These are phyloP conservation scores for Actinia equina DNA, from an alignment of 64 coral and sea anemone species.

Conservation along the genomic window DNA sequence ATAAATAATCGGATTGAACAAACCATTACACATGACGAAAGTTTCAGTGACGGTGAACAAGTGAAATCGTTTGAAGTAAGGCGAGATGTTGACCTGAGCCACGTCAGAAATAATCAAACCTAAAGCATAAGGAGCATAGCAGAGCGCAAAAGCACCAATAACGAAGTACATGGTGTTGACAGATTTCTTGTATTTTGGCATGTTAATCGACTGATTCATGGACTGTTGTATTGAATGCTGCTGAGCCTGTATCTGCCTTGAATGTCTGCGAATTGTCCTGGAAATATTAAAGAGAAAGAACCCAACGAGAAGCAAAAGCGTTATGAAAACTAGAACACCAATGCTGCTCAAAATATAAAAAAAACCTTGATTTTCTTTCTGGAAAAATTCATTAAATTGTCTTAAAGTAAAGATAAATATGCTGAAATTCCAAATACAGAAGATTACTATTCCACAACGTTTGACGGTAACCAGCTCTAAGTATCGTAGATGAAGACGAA, in stretches of 20 bases:
- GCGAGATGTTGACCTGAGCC: not conserved
- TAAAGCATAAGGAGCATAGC: not conserved
- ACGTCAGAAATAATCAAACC: not conserved
- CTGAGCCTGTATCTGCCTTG: not conserved
- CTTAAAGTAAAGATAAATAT: not conserved
- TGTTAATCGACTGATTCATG: not conserved
- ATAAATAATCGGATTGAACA: not conserved
- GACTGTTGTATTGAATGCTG: not conserved
- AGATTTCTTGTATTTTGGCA: constrained; percentile 6
- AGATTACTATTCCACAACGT: not conserved
- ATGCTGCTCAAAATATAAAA: not conserved
- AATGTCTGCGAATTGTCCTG: constrained; percentile 2
- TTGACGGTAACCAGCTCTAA: not conserved
- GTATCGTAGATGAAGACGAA: constrained; percentile 5
- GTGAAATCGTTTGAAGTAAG: not conserved
- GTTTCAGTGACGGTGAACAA: not conserved
- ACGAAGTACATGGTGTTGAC: constrained; percentile 1
- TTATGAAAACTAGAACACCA: not conserved
- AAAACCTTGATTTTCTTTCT: not conserved
- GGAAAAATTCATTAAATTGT: not conserved
- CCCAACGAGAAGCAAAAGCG: not conserved
- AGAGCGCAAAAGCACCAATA: not conserved
- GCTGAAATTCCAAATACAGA: not conserved
- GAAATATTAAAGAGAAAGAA: not conserved
- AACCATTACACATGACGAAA: not conserved